These are phyloP conservation scores for Diabrotica virgifera DNA, from an alignment of 1,140 invertebrate genomes.

Conservation along the genomic window DNA sequence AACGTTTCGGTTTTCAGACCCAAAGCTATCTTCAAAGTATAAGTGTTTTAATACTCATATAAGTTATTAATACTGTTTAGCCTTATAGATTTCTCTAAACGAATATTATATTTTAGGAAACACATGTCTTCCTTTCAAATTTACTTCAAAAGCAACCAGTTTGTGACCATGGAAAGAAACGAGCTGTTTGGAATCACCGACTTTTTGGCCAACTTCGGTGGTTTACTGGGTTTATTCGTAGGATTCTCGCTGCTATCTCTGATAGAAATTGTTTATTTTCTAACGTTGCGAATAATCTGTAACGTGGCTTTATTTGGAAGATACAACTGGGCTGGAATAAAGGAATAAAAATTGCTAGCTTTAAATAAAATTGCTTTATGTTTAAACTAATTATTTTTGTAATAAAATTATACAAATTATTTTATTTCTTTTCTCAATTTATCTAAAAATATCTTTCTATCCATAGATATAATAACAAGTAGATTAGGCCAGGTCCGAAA, in stretches of 20 bases:
- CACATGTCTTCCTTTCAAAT: conserved; percentile 49
- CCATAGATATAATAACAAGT: no score
- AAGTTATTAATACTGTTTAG: no score
- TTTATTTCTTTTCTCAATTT: no score
- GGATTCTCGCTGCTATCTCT: conserved; percentile 64
- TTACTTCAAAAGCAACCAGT: conserved; percentile 61
- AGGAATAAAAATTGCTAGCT: not conserved
- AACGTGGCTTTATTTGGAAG: conserved; percentile 35
- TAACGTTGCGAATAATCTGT: conserved; percentile 52
- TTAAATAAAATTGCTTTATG: no score
- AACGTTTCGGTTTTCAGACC: no score
- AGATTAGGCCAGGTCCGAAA: no score
- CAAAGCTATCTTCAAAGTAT: no score
- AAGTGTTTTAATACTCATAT: no score
- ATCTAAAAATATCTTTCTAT: no score
- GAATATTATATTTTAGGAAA: conserved; percentile 34
- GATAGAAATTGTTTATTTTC: conserved; percentile 62
- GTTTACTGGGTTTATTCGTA: conserved; percentile 62
- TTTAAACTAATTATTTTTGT: no score
- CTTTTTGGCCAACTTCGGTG: conserved; percentile 63
- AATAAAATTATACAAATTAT: no score
- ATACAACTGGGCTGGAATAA: conserved; percentile 27
- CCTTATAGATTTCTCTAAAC: not conserved
- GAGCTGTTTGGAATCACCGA: conserved; percentile 62
- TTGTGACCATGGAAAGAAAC: conserved; percentile 59